Conservation (phyloP, 1,140 invertebrate genomes). For the Littorina saxatilis region DNA sequence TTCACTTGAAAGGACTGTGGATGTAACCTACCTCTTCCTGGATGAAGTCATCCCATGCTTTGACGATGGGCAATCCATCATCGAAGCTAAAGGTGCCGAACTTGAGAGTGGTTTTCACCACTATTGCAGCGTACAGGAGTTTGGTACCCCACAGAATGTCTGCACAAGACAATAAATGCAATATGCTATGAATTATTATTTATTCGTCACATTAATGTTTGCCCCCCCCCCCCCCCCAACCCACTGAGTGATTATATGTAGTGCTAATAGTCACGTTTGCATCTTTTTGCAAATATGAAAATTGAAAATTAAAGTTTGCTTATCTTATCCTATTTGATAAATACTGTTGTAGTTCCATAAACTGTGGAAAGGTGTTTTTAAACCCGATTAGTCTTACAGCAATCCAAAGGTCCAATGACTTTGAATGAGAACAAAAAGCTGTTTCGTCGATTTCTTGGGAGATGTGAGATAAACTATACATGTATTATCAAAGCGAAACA, state of each 20-base stretch:
- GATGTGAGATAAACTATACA: no score
- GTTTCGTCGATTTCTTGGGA: no score
- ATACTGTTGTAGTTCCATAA: background rate
- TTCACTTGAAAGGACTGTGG: no score
- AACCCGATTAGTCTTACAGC: no score
- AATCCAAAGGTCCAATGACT: no score
- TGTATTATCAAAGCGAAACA: no score
- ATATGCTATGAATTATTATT: background rate
- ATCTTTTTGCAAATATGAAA: background rate
- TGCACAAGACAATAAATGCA: background rate
- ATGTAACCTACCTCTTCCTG: background rate
- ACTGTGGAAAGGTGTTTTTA: no score
- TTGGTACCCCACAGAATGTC: constrained; percentile 40
- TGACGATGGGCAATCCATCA: constrained; percentile 46
- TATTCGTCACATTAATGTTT: background rate
- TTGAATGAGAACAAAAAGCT: no score
- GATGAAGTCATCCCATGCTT: constrained; percentile 51
- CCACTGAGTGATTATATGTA: background rate
- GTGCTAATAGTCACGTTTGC: background rate
- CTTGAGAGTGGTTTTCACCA: constrained; percentile 44
- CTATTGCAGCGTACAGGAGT: constrained; percentile 49
- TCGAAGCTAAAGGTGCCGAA: constrained; percentile 41
- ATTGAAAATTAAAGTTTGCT: no score
- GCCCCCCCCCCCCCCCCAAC: background rate
- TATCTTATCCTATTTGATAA: background rate